Percentiles rank a stretch among this genome's conserved stretches.
phyloP scores from a whole-genome alignment of 2,888 invertebrate species.

The Trissonchulus latispiculum region DNA sequence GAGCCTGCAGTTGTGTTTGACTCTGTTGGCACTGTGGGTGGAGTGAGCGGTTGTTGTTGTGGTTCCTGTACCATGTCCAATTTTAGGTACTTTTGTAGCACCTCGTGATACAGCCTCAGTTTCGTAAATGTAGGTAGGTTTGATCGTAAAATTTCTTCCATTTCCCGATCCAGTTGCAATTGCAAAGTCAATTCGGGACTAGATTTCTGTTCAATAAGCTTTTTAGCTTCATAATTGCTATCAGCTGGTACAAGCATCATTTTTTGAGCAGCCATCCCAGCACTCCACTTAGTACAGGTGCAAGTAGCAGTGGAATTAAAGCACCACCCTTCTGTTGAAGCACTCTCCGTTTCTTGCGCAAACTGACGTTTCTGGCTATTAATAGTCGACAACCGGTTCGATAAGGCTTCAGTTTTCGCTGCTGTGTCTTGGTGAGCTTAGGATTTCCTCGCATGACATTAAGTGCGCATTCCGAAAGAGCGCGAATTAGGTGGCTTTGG shows the following conservation, averaged over 20 bases:
- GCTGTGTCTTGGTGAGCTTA: neutral
- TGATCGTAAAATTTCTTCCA: neutral
- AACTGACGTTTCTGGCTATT: neutral
- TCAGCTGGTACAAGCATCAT: neutral
- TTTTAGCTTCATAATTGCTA: too few relatives aligned
- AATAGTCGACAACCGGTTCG: neutral
- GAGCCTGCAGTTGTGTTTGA: too few relatives aligned
- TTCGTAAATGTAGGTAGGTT: neutral
- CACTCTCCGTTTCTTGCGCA: neutral
- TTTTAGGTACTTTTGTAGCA: slow-evolving; percentile 13
- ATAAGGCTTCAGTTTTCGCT: neutral
- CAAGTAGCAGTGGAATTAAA: neutral
- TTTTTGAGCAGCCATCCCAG: too few relatives aligned
- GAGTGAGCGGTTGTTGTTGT: too few relatives aligned
- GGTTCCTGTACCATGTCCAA: too few relatives aligned
- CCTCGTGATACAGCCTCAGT: neutral
- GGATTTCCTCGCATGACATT: slow-evolving; percentile 1
- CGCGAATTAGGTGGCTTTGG: neutral
- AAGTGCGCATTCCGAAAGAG: neutral
- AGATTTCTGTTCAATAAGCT: neutral
- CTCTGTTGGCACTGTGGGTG: too few relatives aligned
- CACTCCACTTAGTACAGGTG: neutral
- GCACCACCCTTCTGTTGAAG: neutral
- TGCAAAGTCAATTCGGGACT: neutral
- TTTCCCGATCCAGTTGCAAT: neutral